Conservation (phyloP, 2,113 vertebrate species). For the Aldabrachelys gigantea region DNA sequence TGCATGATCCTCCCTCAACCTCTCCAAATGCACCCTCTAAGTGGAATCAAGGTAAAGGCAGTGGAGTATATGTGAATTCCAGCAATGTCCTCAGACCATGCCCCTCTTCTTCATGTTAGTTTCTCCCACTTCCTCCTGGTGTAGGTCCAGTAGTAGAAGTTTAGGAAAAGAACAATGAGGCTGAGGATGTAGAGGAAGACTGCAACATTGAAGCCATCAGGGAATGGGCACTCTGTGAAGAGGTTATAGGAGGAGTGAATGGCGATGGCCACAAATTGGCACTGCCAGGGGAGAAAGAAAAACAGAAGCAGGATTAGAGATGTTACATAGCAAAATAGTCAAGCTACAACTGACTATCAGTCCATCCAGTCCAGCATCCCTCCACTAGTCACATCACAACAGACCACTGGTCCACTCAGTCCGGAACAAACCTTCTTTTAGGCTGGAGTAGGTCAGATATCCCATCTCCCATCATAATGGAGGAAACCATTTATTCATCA, state of each 20-base stretch:
- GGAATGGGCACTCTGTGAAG: constrained; percentile 76
- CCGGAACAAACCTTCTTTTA: not conserved
- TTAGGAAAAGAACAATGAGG: constrained; percentile 76
- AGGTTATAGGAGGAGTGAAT: constrained; percentile 76
- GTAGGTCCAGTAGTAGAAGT: constrained; percentile 76
- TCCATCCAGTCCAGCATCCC: not conserved
- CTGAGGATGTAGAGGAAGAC: constrained; percentile 74
- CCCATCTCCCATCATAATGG: not conserved
- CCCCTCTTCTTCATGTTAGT: not conserved
- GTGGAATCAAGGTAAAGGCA: accelerated
- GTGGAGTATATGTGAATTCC: not conserved
- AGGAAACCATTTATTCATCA: not conserved
- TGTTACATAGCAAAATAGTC: not conserved
- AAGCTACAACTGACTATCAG: not conserved
- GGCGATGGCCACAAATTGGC: constrained; percentile 78
- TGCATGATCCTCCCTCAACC: accelerated
- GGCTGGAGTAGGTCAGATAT: not conserved
- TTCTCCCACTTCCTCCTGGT: constrained; percentile 62
- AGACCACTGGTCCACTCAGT: not conserved
- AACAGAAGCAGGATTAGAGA: not conserved
- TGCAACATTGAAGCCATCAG: constrained; percentile 65
- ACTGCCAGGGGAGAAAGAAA: constrained; percentile 55
- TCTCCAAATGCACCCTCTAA: not conserved
- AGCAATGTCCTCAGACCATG: too few relatives aligned
- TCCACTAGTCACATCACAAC: not conserved